These are phyloP conservation scores for Pollenia amentaria DNA, from an alignment of 2,888 invertebrate species.

Conservation along the genomic window DNA sequence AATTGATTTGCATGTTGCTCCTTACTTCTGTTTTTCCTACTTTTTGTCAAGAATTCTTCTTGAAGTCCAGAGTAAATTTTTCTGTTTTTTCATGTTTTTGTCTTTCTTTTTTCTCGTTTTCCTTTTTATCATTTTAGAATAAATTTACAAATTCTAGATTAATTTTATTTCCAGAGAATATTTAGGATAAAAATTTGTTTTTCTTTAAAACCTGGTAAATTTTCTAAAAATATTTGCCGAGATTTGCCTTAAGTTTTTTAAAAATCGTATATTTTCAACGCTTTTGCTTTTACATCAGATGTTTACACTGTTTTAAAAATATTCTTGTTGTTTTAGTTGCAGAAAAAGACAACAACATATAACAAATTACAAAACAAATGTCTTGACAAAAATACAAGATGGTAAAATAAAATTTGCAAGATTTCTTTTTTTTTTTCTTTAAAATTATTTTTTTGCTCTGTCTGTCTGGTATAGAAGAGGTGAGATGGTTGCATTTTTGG, in stretches of 20 bases:
- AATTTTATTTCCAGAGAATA: too few relatives aligned
- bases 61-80: too few relatives aligned
- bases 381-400: constrained; percentile 36
- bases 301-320: constrained; percentile 27
- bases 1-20: too few relatives aligned
- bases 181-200: not conserved
- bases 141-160: too few relatives aligned
- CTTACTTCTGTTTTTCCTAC: too few relatives aligned
- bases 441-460: constrained; percentile 22
- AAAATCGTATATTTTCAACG: constrained; percentile 5
- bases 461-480: constrained; percentile 32
- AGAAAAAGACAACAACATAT: not conserved
- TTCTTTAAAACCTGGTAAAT: not conserved
- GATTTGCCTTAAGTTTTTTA: not conserved
- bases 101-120: too few relatives aligned
- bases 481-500: constrained; percentile 17
- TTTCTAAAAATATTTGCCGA: not conserved
- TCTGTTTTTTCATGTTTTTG: too few relatives aligned
- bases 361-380: constrained; percentile 30
- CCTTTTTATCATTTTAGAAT: too few relatives aligned
- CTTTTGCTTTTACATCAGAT: constrained; percentile 20
- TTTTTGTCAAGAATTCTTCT: too few relatives aligned
- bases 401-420: constrained; percentile 24
- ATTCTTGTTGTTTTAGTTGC: not conserved
- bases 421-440: constrained; percentile 17